A percentile compares a stretch with the other conserved stretches of the same genome.
Conservation (phyloP, 2,797 vertebrate species). For the Heteromormyrus szaboi region DNA sequence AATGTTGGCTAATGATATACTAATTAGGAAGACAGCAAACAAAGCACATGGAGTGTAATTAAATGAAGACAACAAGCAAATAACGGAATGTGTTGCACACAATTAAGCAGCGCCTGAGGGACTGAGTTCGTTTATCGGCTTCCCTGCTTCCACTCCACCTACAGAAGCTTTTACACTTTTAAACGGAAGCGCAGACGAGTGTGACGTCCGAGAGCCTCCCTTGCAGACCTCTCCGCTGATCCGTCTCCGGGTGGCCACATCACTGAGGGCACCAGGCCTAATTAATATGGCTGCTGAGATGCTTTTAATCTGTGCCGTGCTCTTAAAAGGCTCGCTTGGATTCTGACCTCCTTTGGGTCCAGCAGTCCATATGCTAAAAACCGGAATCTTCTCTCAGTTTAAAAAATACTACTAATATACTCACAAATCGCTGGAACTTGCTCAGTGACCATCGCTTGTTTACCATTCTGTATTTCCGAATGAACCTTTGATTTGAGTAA, state of each 20-base stretch:
- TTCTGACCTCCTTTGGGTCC: not conserved
- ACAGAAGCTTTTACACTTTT: not conserved
- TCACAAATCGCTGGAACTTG: not conserved
- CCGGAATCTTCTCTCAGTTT: not conserved
- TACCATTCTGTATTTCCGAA: not conserved
- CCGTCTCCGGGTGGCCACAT: not conserved
- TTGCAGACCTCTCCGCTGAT: not conserved
- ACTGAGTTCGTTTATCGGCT: not conserved
- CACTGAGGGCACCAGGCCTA: not conserved
- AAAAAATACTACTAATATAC: not conserved
- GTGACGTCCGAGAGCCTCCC: not conserved
- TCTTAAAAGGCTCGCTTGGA: not conserved
- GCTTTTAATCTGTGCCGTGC: not conserved
- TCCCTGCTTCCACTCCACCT: not conserved
- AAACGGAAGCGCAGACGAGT: not conserved
- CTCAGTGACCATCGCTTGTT: not conserved
- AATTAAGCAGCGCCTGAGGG: not conserved
- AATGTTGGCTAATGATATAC: not conserved
- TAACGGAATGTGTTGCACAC: not conserved
- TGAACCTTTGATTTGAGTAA: not conserved
- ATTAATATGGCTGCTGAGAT: not conserved
- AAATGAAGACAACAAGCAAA: not conserved
- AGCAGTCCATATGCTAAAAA: not conserved
- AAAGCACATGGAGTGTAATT: not conserved
- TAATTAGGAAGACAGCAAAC: not conserved